phyloP scores from a whole-genome alignment of 2,797 vertebrate species.

The Anas bernieri region DNA sequence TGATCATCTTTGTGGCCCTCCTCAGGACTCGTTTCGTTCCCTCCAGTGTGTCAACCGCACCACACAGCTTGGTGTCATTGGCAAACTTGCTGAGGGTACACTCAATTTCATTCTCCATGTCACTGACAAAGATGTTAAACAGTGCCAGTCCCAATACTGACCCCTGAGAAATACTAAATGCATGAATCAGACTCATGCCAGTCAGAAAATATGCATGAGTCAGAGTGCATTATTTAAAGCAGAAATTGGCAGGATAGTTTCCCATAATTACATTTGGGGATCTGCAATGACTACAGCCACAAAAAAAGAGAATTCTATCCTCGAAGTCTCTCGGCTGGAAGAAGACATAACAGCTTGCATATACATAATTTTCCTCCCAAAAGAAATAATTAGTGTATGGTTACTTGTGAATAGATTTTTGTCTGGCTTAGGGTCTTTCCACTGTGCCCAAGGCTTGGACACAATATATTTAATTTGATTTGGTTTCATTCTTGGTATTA shows the following conservation, averaged over 20 bases:
- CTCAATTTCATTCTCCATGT: too few relatives aligned
- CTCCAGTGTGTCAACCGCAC: too few relatives aligned
- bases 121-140: too few relatives aligned
- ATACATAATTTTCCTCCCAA: neutral
- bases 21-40: too few relatives aligned
- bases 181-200: too few relatives aligned
- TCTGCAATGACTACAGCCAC: neutral
- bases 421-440: neutral
- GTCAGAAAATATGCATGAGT: neutral
- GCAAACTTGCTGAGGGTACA: too few relatives aligned
- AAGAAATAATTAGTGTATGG: neutral
- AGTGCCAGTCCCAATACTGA: too few relatives aligned
- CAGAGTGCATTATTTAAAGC: neutral
- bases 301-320: neutral
- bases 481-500: neutral
- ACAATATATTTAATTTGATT: neutral
- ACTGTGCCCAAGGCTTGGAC: neutral
- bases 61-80: too few relatives aligned
- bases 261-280: neutral
- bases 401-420: neutral
- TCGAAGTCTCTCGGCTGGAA: neutral
- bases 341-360: neutral
- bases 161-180: too few relatives aligned
- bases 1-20: too few relatives aligned
- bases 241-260: neutral